phyloP scores from a whole-genome alignment of 2,888 invertebrate species.

The Fragum fragum region DNA sequence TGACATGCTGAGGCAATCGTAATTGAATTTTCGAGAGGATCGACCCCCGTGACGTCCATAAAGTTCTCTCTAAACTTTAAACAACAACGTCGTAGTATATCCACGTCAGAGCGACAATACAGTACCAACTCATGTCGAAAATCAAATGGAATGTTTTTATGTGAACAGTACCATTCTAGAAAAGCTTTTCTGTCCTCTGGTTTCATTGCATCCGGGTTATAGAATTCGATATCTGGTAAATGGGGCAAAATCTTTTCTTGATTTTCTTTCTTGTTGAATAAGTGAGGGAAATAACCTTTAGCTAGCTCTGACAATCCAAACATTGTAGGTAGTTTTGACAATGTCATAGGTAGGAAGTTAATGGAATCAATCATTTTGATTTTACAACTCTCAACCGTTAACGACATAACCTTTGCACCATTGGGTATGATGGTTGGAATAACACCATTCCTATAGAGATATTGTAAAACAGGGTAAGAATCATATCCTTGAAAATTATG shows the following conservation, averaged over 20 bases:
- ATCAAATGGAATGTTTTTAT: slow-evolving; percentile 44
- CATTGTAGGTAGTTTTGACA: slow-evolving; percentile 54
- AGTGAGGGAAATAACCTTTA: slow-evolving; percentile 60
- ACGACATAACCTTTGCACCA: slow-evolving; percentile 52
- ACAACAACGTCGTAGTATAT: slow-evolving; percentile 42
- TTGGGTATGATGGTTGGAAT: slow-evolving; percentile 44
- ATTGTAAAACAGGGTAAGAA: slow-evolving; percentile 56
- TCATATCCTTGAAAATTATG: slow-evolving; percentile 53
- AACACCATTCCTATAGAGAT: slow-evolving; percentile 48
- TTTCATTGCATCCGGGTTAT: slow-evolving; percentile 50
- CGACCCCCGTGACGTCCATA: slow-evolving; percentile 46
- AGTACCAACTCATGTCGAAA: slow-evolving; percentile 44
- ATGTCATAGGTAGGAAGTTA: slow-evolving; percentile 59
- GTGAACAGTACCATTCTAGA: slow-evolving; percentile 45
- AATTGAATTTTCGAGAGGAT: slow-evolving; percentile 51
- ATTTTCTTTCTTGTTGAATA: slow-evolving; percentile 44
- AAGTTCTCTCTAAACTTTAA: slow-evolving; percentile 38
- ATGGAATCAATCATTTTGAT: slow-evolving; percentile 57
- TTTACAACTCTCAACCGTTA: slow-evolving; percentile 39
- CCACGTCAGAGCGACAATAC: slow-evolving; percentile 50
- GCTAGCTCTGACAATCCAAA: slow-evolving; percentile 53
- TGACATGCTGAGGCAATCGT: slow-evolving; percentile 57
- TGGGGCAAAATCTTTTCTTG: slow-evolving; percentile 30
- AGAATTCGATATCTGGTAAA: slow-evolving; percentile 40
- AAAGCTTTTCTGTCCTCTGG: slow-evolving; percentile 40